Base-by-base conservation (phyloP, 2,888 invertebrate genomes). In the Aphidoletes aphidimyza region DNA sequence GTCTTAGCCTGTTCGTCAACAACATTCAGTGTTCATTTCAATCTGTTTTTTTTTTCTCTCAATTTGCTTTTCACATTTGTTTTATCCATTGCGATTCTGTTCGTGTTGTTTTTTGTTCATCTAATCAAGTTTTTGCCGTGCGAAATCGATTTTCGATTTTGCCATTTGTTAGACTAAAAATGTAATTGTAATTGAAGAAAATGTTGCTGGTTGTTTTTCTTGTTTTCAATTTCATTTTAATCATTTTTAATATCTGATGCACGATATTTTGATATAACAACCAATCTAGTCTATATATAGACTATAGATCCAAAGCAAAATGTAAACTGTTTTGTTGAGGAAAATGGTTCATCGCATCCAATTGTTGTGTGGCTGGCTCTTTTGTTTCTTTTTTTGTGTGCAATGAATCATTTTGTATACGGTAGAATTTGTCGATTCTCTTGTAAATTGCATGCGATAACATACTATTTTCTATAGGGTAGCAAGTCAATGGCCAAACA, bases 391-490 rank as follows among this genome's bases (percentile, higher is more conserved):
- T 0, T 54, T 47, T 54, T 69, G 30, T 69, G 14, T 30, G 69
- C 30, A 54, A 26, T 54, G 2, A 34, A 30, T 69, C n/a, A n/a
- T n/a, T n/a, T n/a, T n/a, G n/a, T n/a, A n/a, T n/a, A n/a, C n/a
- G n/a, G n/a, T n/a, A n/a, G n/a, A n/a, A n/a, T n/a, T n/a, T n/a
- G n/a, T 69, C 14, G 30, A 34, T 69, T 69, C 34, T 69, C 11
- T 69, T 30, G 26, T 34, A 69, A 69, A 69, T 69, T 69, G 69
- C 69, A 69, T 69, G 69, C n/a, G 69, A 69, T 69, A 69, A 54
- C 54, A 54, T 17, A 54, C n/a, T 22, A 54, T 26, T 22, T 26
- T 22, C 26, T 54, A 54, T 5, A 26, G 17, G 22, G 2, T 14
- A 69, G n/a, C n/a, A 26, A 69, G 30, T 69, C 30, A 69, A 30